A percentile compares a stretch with the other conserved stretches of the same genome.
Evolutionary conservation across 2,113 vertebrate genomes (phyloP).

Genomic region (Elachura formosa): DNA sequence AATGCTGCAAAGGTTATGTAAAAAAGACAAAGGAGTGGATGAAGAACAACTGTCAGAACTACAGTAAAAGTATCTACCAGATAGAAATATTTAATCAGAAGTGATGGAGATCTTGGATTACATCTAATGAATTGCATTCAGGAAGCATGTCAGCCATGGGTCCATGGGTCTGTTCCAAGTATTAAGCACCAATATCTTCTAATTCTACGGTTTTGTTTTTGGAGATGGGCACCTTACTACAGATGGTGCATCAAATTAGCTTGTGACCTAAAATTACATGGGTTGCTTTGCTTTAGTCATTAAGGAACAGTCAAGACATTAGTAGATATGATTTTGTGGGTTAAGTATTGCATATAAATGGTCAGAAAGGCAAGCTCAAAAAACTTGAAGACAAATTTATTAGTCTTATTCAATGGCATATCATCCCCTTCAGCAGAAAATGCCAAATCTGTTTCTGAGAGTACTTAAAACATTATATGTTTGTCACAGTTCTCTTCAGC

Average conservation of each 20-base stretch:
- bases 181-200: background rate
- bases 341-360: background rate
- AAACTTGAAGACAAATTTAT: background rate
- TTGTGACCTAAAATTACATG: background rate
- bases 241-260: background rate
- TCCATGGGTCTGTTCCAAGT: background rate
- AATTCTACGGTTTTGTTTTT: background rate
- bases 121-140: background rate
- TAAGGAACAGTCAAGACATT: background rate
- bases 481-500: background rate
- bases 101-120: background rate
- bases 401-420: background rate
- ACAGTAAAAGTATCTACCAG: background rate
- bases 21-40: background rate
- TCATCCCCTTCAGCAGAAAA: background rate
- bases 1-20: background rate
- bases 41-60: background rate
- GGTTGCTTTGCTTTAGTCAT: background rate
- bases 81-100: background rate
- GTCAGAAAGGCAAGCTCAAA: background rate
- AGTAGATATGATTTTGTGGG: background rate
- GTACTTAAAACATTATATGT: background rate
- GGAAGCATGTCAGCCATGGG: background rate
- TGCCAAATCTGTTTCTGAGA: background rate
- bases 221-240: background rate